Conservation (phyloP, 35 echinoderm and acorn worm species). For the Stichopus chloronotus region DNA sequence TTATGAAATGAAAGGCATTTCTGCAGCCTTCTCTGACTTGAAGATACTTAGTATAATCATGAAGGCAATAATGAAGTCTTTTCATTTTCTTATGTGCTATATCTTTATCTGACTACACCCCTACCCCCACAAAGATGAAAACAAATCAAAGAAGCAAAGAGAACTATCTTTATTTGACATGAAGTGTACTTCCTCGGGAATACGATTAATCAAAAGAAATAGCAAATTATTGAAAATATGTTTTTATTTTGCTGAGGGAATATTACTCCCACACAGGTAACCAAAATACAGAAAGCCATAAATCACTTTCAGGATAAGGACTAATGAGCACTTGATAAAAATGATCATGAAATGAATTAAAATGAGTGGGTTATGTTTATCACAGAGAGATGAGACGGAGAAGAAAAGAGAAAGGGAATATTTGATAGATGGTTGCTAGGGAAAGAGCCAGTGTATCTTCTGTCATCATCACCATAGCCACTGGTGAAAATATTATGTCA, state of each 20-base stretch:
- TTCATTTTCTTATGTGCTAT: too few relatives aligned
- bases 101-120: too few relatives aligned
- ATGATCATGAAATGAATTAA: neutral
- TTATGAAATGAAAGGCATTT: too few relatives aligned
- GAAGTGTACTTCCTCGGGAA: neutral
- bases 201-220: neutral
- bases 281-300: neutral
- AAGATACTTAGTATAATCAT: too few relatives aligned
- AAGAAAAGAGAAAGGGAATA: too few relatives aligned
- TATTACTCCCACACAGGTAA: too few relatives aligned
- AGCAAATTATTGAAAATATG: neutral
- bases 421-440: neutral
- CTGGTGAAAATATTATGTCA: neutral
- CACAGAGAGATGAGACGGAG: too few relatives aligned
- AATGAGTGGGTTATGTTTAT: constrained; percentile 13
- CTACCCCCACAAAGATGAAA: too few relatives aligned
- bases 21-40: too few relatives aligned
- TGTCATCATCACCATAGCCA: neutral
- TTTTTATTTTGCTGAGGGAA: neutral
- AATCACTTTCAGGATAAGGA: neutral
- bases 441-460: neutral
- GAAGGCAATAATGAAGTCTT: too few relatives aligned
- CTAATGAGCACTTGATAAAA: constrained; percentile 3
- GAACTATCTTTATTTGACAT: neutral
- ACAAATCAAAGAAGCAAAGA: too few relatives aligned